A percentile compares a stretch with the other conserved stretches of the same genome.
These are phyloP conservation scores for Scelioninae gen. 1 DNA, from an alignment of 2,888 invertebrate species.

Conservation along the genomic window DNA sequence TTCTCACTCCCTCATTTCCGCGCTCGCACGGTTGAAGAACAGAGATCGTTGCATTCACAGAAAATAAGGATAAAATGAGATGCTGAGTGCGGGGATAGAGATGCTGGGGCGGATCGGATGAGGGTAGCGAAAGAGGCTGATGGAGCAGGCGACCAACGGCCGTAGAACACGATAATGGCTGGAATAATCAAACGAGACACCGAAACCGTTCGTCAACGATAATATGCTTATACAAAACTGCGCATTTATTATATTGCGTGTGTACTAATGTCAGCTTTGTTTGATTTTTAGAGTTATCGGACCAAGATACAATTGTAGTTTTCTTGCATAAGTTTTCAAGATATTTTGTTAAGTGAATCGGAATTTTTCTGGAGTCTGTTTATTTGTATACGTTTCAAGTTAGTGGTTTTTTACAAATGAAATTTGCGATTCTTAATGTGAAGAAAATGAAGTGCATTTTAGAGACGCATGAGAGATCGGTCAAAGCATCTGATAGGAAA, in stretches of 20 bases:
- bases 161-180: constrained; percentile 73
- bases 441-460: background rate
- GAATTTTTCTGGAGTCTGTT: no score
- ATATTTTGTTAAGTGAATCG: no score
- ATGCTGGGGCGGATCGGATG: constrained; percentile 72
- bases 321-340: no score
- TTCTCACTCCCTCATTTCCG: constrained; percentile 27
- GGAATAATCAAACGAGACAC: constrained; percentile 74
- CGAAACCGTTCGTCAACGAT: constrained; percentile 51
- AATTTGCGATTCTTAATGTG: background rate
- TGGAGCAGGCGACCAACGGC: constrained; percentile 70
- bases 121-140: constrained; percentile 73
- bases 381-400: no score
- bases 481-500: background rate
- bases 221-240: constrained; percentile 44
- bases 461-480: background rate
- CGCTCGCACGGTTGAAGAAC: constrained; percentile 55
- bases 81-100: constrained; percentile 67
- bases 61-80: constrained; percentile 67
- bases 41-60: constrained; percentile 71
- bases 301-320: no score
- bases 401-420: no score
- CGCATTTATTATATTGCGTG: no score
- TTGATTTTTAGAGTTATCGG: background rate
- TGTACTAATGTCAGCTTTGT: constrained; percentile 12